phyloP scores from a whole-genome alignment of 2,888 invertebrate genomes.

The Luperina nickerlii region DNA sequence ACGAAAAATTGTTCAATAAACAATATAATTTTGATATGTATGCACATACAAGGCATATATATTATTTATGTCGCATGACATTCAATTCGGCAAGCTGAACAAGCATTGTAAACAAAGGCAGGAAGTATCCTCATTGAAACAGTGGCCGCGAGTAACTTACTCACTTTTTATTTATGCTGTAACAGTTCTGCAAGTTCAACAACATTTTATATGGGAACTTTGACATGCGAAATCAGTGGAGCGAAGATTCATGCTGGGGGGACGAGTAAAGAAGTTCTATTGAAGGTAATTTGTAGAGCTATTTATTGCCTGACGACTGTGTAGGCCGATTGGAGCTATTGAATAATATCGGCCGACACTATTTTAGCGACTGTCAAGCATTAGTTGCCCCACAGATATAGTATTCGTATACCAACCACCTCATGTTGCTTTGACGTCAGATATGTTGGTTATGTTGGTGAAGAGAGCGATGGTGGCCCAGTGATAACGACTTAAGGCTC shows the following conservation, averaged over 20 bases:
- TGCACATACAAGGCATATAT: constrained; percentile 60
- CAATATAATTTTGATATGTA: constrained; percentile 57
- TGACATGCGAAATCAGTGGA: constrained; percentile 53
- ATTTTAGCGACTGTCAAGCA: constrained; percentile 6
- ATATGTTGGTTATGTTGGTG: neutral
- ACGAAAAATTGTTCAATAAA: constrained; percentile 52
- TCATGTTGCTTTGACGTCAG: neutral
- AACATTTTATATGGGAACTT: constrained; percentile 64
- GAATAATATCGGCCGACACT: neutral
- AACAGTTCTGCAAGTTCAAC: constrained; percentile 66
- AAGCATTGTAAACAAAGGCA: constrained; percentile 77
- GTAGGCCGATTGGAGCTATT: neutral
- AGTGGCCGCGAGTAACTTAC: constrained; percentile 50
- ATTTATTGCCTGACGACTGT: neutral
- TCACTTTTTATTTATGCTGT: constrained; percentile 59
- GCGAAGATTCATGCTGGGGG: constrained; percentile 11
- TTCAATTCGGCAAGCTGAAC: constrained; percentile 73
- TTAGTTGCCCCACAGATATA: neutral
- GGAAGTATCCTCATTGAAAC: constrained; percentile 72
- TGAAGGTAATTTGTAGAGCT: constrained; percentile 7
- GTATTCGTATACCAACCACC: neutral
- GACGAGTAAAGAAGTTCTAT: neutral
- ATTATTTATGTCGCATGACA: constrained; percentile 67
- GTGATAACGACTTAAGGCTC: neutral
- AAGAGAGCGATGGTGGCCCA: neutral